phyloP scores from a whole-genome alignment of 2,797 vertebrate genomes.

The Lagocephalus sceleratus region DNA sequence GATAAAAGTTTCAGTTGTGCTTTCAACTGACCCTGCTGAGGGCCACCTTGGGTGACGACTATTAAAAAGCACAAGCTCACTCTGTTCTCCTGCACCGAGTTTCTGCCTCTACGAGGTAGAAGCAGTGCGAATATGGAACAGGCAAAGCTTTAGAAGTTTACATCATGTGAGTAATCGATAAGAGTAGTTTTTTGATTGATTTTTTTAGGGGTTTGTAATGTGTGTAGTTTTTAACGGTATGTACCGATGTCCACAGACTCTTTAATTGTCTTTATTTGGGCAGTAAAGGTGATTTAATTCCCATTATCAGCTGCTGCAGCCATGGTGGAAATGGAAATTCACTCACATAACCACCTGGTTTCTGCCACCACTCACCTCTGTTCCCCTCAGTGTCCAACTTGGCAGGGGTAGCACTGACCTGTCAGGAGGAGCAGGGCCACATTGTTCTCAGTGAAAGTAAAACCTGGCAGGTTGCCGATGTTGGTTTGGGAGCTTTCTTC shows the following conservation, averaged over 20 bases:
- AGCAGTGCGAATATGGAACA: constrained; percentile 36
- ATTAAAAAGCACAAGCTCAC: constrained; percentile 34
- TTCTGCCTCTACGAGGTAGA: constrained; percentile 42
- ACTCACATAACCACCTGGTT: not conserved
- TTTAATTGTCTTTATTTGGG: constrained; percentile 11
- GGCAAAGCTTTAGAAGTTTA: constrained; percentile 8
- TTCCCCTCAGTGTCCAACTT: constrained; percentile 8
- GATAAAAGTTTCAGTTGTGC: constrained; percentile 41
- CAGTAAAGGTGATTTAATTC: not conserved
- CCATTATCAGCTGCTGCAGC: not conserved
- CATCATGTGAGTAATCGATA: constrained; percentile 32
- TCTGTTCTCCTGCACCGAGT: constrained; percentile 35
- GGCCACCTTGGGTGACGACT: constrained; percentile 33
- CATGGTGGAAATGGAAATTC: not conserved
- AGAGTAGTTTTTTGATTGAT: not conserved
- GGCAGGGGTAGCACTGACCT: constrained; percentile 18
- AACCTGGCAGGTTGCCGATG: constrained; percentile 1
- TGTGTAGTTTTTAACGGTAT: constrained; percentile 13
- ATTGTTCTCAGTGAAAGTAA: constrained; percentile 23
- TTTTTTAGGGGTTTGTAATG: constrained; percentile 1
- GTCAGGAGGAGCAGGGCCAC: constrained; percentile 10
- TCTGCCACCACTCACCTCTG: constrained; percentile 15
- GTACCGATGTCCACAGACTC: constrained; percentile 4
- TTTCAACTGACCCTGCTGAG: constrained; percentile 41
- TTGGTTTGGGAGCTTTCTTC: not conserved